Evolutionary conservation across 1,140 invertebrate genomes (phyloP).

Genomic region (Sinonovacula constricta): DNA sequence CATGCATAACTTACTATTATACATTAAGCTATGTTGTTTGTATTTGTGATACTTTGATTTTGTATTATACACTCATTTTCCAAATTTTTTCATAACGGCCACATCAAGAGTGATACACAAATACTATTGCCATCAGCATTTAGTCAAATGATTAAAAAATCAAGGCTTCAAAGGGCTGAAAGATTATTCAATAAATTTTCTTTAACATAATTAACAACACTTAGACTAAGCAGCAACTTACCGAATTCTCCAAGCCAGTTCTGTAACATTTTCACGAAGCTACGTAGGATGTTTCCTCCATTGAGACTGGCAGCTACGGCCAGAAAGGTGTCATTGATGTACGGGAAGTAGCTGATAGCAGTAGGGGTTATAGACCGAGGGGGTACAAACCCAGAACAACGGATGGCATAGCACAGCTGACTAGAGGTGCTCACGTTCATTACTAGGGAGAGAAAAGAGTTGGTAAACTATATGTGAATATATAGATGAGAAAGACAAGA

Average conservation of each 20-base stretch:
- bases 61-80: no score
- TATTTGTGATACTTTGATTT: no score
- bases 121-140: no score
- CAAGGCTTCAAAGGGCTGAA: no score
- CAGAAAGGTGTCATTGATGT: conserved; percentile 87
- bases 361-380: conserved; percentile 21
- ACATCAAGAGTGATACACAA: no score
- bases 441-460: conserved; percentile 84
- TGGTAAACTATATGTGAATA: no score
- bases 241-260: conserved; percentile 89
- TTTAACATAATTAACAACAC: background rate
- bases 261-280: conserved; percentile 90
- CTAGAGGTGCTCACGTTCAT: conserved; percentile 94
- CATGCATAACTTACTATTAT: no score
- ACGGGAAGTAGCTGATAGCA: conserved; percentile 88
- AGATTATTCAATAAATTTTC: no score
- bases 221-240: conserved; percentile 52
- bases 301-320: conserved; percentile 92
- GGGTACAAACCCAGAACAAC: conserved; percentile 35
- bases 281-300: conserved; percentile 91
- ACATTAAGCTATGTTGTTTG: no score
- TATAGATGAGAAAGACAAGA: no score
- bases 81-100: no score
- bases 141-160: no score
- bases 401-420: conserved; percentile 87